A percentile compares a stretch with the other conserved stretches of the same genome.
Evolutionary conservation across 2,113 vertebrate genomes (phyloP).

Genomic region (Ifrita kowaldi): DNA sequence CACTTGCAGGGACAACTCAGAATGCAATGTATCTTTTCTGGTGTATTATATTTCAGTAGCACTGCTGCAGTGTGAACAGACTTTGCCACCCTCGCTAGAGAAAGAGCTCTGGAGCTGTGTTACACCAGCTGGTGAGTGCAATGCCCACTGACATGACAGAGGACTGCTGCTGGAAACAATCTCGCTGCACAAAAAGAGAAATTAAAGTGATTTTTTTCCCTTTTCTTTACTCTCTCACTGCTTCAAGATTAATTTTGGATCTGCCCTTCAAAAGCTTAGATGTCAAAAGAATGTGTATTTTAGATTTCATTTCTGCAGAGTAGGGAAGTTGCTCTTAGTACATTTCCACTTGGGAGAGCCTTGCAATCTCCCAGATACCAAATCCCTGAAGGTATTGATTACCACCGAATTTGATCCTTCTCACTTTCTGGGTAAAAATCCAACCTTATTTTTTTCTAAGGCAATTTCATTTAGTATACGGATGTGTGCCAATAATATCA

Average conservation of each 20-base stretch:
- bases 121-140: neutral
- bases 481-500: neutral
- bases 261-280: neutral
- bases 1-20: neutral
- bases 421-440: neutral
- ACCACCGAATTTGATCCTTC: neutral
- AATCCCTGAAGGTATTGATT: neutral
- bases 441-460: neutral
- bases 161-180: neutral
- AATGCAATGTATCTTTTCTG: neutral
- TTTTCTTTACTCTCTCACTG: neutral
- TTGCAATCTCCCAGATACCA: neutral
- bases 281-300: neutral
- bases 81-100: neutral
- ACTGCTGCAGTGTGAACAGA: neutral
- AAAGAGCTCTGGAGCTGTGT: neutral
- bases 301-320: neutral
- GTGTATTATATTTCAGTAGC: neutral
- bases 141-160: neutral
- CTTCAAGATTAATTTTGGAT: neutral
- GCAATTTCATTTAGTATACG: neutral
- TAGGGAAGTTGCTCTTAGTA: neutral
- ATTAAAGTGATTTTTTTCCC: neutral
- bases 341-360: neutral
- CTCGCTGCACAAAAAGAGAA: neutral